phyloP scores from a whole-genome alignment of 2,888 invertebrate genomes.

The Plagodis pulveraria region DNA sequence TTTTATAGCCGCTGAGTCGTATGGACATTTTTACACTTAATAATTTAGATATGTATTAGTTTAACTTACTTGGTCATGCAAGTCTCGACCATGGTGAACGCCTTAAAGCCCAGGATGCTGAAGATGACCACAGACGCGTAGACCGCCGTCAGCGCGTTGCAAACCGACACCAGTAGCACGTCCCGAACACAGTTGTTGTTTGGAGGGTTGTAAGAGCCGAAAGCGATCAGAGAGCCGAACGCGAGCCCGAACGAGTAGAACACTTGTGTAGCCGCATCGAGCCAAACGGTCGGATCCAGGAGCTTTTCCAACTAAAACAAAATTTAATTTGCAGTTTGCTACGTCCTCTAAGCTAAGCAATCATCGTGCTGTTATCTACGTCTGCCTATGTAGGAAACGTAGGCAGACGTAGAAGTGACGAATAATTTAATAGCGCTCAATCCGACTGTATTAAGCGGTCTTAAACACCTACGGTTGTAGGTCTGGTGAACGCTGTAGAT shows the following conservation, averaged over 20 bases:
- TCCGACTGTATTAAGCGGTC: too few relatives aligned
- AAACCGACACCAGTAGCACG: conserved; percentile 95
- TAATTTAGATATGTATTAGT: neutral
- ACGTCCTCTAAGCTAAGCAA: too few relatives aligned
- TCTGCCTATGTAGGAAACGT: too few relatives aligned
- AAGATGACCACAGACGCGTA: conserved; percentile 98
- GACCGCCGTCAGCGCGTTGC: conserved; percentile 96
- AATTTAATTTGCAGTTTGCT: neutral
- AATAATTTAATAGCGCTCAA: too few relatives aligned
- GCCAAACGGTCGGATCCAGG: conserved; percentile 95
- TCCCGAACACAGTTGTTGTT: conserved; percentile 98
- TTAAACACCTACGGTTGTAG: too few relatives aligned
- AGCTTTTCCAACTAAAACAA: conserved; percentile 90
- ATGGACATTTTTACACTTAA: too few relatives aligned
- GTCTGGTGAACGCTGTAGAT: too few relatives aligned
- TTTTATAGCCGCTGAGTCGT: too few relatives aligned
- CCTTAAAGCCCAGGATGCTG: conserved; percentile 97
- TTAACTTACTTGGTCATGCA: conserved; percentile 86
- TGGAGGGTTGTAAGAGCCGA: conserved; percentile 97
- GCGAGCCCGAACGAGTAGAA: conserved; percentile 98
- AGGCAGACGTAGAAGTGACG: too few relatives aligned
- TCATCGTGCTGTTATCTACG: too few relatives aligned
- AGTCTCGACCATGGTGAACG: conserved; percentile 94
- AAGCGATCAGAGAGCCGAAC: conserved; percentile 97
- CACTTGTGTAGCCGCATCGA: conserved; percentile 98